phyloP scores from a whole-genome alignment of 2,888 invertebrate species.

The Anthophora plumipes region DNA sequence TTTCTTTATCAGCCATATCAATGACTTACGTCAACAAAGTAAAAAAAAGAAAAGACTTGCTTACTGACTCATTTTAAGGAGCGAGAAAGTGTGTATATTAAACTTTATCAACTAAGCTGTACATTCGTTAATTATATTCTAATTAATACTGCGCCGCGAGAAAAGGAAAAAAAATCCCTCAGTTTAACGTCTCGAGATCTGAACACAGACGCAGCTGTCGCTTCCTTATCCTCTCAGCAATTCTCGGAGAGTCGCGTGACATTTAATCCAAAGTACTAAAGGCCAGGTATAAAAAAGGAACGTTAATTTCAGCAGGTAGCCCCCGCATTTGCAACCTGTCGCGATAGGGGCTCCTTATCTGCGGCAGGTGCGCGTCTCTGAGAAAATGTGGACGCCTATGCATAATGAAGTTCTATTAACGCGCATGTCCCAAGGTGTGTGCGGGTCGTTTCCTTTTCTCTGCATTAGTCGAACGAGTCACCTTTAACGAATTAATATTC shows the following conservation, averaged over 20 bases:
- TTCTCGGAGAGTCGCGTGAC: slow-evolving; percentile 42
- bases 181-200: neutral
- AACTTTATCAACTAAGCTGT: too few species aligned
- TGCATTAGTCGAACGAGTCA: neutral
- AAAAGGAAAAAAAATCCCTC: neutral
- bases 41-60: too few species aligned
- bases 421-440: slow-evolving; percentile 38
- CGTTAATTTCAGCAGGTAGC: slow-evolving; percentile 37
- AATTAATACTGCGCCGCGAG: neutral
- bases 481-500: neutral
- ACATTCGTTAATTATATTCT: neutral
- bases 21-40: too few species aligned
- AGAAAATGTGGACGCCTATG: slow-evolving; percentile 72
- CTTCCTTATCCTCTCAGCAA: slow-evolving; percentile 38
- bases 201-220: slow-evolving; percentile 35
- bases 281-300: slow-evolving; percentile 35
- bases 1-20: too few species aligned
- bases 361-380: slow-evolving; percentile 73
- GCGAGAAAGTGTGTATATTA: too few species aligned
- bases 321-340: slow-evolving; percentile 63
- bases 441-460: slow-evolving; percentile 20
- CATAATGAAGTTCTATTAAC: slow-evolving; percentile 49
- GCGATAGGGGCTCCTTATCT: slow-evolving; percentile 66
- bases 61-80: too few species aligned
- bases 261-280: slow-evolving; percentile 38